Percentiles rank a stretch among this genome's conserved stretches.
phyloP scores from a whole-genome alignment of 2,113 vertebrate species.

The Zosterops japonicus region DNA sequence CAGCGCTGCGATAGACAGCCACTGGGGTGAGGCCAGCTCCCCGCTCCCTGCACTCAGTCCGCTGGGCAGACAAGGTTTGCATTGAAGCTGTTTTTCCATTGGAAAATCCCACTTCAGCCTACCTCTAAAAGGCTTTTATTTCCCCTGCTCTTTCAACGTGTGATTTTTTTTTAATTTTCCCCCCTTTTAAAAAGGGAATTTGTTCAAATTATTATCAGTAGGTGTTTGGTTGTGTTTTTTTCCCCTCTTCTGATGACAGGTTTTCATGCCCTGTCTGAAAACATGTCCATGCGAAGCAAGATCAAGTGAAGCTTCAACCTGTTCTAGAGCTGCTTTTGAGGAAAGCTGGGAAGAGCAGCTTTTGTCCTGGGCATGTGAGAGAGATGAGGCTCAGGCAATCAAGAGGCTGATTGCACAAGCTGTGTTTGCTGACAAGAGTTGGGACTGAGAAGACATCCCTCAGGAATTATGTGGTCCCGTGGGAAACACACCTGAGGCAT shows the following conservation, averaged over 20 bases:
- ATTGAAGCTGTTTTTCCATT: conserved; percentile 25
- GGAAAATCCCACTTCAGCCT: conserved; percentile 43
- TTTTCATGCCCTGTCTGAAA: neutral
- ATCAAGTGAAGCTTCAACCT: neutral
- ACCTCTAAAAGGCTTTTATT: neutral
- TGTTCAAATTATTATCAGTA: neutral
- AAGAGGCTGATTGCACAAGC: neutral
- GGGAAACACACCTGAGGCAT: neutral
- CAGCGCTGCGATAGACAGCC: neutral
- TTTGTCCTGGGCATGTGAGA: rapidly evolving
- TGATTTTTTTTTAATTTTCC: no score
- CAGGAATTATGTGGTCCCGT: neutral
- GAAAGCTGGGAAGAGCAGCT: neutral
- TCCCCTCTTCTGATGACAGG: neutral
- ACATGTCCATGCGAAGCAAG: rapidly evolving
- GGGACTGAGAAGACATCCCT: neutral
- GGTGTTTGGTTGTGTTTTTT: neutral
- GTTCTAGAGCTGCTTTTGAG: conserved; percentile 7
- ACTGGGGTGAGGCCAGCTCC: neutral
- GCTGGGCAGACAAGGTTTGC: neutral
- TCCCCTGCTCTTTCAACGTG: neutral
- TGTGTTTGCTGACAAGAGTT: neutral
- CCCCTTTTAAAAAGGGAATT: neutral
- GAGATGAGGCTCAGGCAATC: neutral
- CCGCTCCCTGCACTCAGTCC: neutral